Percentiles rank a stretch among this genome's conserved stretches.
Conservation (phyloP, 2,888 invertebrate species). For the Lasioglossum calceatum region DNA sequence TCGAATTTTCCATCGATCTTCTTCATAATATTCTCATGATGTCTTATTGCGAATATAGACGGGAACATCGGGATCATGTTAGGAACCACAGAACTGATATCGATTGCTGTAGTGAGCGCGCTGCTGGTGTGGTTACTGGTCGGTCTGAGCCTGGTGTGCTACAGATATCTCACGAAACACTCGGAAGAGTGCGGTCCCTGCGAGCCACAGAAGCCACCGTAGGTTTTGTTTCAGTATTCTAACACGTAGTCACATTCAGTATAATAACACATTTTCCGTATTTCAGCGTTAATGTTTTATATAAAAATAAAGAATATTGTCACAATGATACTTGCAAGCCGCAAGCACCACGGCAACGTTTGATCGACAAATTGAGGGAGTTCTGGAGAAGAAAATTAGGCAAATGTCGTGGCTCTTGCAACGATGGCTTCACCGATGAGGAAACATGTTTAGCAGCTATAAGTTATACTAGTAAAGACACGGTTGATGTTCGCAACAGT, state of each 20-base stretch:
- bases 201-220: conserved; percentile 70
- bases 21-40: conserved; percentile 9
- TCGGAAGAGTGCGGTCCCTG: conserved; percentile 69
- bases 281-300: conserved; percentile 74
- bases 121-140: conserved; percentile 77
- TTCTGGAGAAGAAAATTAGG: conserved; percentile 70
- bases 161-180: conserved; percentile 72
- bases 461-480: conserved; percentile 76
- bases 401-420: conserved; percentile 66
- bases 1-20: neutral
- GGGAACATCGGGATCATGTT: conserved; percentile 52
- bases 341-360: conserved; percentile 50
- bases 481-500: conserved; percentile 55
- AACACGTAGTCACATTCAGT: too few relatives aligned
- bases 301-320: conserved; percentile 73
- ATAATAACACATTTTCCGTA: neutral
- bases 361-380: conserved; percentile 63
- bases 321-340: conserved; percentile 58
- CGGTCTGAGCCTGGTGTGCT: conserved; percentile 76
- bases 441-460: conserved; percentile 77
- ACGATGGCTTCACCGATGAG: conserved; percentile 70
- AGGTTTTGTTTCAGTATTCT: conserved; percentile 33
- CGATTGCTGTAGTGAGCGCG: conserved; percentile 75
- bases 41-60: conserved; percentile 30
- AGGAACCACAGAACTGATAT: conserved; percentile 73